phyloP scores from a whole-genome alignment of 1,140 invertebrate genomes.

The Meteorus sp. region DNA sequence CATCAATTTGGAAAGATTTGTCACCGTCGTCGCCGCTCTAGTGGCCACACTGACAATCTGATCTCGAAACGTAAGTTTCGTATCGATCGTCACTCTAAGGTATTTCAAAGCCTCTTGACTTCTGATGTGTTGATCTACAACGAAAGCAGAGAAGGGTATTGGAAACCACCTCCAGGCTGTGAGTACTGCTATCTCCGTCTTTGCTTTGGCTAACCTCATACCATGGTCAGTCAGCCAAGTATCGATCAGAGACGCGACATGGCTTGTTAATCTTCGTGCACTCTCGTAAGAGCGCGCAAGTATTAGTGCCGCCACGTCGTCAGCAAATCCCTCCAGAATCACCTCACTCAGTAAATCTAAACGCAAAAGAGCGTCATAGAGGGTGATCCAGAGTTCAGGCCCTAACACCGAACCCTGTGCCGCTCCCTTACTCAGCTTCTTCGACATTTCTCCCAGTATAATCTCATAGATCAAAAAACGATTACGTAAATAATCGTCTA shows the following conservation, averaged over 20 bases:
- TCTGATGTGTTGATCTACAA: background rate
- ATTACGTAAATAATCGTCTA: slow-evolving; percentile 27
- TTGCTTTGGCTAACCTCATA: slow-evolving; percentile 29
- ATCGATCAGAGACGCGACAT: slow-evolving; percentile 9
- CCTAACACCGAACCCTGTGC: slow-evolving; percentile 42
- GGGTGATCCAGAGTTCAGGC: slow-evolving; percentile 41
- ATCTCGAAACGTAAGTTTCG: slow-evolving; percentile 21
- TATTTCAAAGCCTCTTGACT: slow-evolving; percentile 26
- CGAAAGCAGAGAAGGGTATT: background rate
- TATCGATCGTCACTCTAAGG: slow-evolving; percentile 30
- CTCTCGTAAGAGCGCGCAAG: slow-evolving; percentile 16
- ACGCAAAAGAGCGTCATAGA: slow-evolving; percentile 39
- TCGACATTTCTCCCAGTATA: background rate
- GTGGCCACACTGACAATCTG: slow-evolving; percentile 22
- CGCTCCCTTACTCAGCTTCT: slow-evolving; percentile 24
- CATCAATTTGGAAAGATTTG: slow-evolving; percentile 32
- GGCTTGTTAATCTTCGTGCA: slow-evolving; percentile 25
- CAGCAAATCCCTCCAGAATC: slow-evolving; percentile 35
- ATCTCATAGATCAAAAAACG: slow-evolving; percentile 22
- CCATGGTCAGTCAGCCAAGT: slow-evolving; percentile 29
- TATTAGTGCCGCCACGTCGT: slow-evolving; percentile 38
- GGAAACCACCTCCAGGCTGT: slow-evolving; percentile 1
- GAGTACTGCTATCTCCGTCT: slow-evolving; percentile 32
- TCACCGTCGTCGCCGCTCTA: slow-evolving; percentile 22
- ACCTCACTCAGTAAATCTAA: slow-evolving; percentile 29